A percentile compares a stretch with the other conserved stretches of the same genome.
Conservation (phyloP, 1,140 invertebrate species). For the Oncopeltus fasciatus region DNA sequence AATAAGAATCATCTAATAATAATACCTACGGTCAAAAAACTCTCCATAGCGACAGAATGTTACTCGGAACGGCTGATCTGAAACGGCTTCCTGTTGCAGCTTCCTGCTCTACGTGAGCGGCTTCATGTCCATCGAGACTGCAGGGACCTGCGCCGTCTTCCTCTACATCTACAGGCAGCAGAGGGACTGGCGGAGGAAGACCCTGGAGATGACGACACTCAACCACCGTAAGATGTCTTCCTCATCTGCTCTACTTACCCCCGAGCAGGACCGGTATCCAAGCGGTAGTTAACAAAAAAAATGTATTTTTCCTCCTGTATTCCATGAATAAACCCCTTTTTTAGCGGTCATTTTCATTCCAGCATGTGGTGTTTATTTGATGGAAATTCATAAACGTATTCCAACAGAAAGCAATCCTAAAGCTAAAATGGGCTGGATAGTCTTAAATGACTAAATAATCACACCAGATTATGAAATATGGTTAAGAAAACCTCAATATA, state of each 20-base stretch:
- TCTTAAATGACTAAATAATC: too few species aligned
- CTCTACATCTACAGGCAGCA: constrained; percentile 66
- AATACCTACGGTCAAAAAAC: too few species aligned
- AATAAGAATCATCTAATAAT: too few species aligned
- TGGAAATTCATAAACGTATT: too few species aligned
- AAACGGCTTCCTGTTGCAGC: constrained; percentile 22
- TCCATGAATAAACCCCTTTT: too few species aligned
- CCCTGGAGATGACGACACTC: constrained; percentile 26
- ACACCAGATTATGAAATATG: too few species aligned
- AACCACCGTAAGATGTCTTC: constrained; percentile 29
- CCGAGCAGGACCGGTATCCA: constrained; percentile 20
- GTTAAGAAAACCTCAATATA: too few species aligned
- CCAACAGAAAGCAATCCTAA: too few species aligned
- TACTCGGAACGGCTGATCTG: neutral
- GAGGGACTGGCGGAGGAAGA: constrained; percentile 34
- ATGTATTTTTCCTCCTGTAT: too few species aligned
- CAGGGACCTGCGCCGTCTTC: constrained; percentile 72
- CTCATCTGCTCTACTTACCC: constrained; percentile 12
- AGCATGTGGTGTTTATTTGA: too few species aligned
- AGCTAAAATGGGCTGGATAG: too few species aligned
- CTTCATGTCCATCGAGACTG: constrained; percentile 66
- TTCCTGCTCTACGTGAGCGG: constrained; percentile 73
- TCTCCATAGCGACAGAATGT: neutral
- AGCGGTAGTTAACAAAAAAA: constrained; percentile 15
- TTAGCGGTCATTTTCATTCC: too few species aligned